phyloP scores from a whole-genome alignment of 2,797 vertebrate genomes.

The Anomalospiza imberbis region DNA sequence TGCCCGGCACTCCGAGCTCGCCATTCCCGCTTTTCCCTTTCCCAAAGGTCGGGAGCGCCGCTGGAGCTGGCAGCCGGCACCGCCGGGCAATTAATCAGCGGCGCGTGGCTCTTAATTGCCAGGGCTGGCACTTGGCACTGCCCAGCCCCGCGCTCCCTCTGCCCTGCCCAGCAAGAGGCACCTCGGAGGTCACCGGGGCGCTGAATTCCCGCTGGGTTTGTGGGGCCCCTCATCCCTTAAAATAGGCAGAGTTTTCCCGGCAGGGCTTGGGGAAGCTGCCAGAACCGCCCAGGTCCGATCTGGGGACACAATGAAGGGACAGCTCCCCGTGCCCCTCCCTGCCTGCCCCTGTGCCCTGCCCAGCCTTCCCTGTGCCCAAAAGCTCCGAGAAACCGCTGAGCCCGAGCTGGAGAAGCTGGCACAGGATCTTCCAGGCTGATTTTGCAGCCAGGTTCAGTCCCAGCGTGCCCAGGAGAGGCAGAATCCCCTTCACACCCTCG shows the following conservation, averaged over 20 bases:
- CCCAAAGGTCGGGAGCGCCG: not conserved
- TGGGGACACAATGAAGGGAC: not conserved
- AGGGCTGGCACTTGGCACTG: not conserved
- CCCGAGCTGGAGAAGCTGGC: not conserved
- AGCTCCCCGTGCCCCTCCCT: not conserved
- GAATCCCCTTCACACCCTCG: not conserved
- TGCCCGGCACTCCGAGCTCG: rapidly evolving
- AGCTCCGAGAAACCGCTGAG: not conserved
- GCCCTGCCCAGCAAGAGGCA: not conserved
- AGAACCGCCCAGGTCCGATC: rapidly evolving
- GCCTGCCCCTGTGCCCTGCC: not conserved
- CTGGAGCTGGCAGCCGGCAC: not conserved
- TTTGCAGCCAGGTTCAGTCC: not conserved
- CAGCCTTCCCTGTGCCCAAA: not conserved
- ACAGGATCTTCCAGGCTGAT: not conserved
- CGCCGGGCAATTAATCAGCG: not conserved
- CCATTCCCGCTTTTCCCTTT: not conserved
- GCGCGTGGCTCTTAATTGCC: not conserved
- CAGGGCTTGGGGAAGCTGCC: not conserved
- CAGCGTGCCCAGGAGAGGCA: not conserved
- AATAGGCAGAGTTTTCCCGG: not conserved
- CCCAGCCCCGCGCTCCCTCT: too few relatives aligned
- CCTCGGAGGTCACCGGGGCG: not conserved
- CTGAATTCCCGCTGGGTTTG: not conserved
- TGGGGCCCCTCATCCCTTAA: rapidly evolving